Base-by-base conservation (phyloP, 2,797 vertebrate species). In the Ceryle rudis region DNA sequence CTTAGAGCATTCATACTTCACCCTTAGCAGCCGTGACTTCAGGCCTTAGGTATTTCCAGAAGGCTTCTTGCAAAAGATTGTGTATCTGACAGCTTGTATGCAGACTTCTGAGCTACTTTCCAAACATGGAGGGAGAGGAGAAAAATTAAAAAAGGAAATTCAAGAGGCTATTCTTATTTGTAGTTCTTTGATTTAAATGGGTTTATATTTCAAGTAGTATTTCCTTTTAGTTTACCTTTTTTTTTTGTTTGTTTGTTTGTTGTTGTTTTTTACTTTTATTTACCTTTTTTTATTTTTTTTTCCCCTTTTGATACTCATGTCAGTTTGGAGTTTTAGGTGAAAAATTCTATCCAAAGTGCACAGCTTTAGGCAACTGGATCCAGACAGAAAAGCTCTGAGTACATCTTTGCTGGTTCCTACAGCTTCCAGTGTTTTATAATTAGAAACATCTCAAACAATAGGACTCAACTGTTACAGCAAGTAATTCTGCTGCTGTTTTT, bases 361-460 rank as follows among this genome's bases (percentile, higher is more conserved):
- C 19, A 79, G 28, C 7, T 90, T 86, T 41, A 77, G 12, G 31
- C 28, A 95, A 64, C 10, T 52, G 60, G 79, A 91, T 49, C 7
- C 39, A 80, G 6, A 31, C 41, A 77, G 74, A 87, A 73, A 77
- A 67, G 0, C 44, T 57, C 11, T 11, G 8, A 93, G 33, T 35
- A 39, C 10, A 29, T 55, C 52, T 67, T 55, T 77, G 31, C 39
- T 85, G 28, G 14, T 58, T 95, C 39, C 37, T 61, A 49, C 31
- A 83, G 14, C 22, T 94, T 83, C 31, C 18, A 94, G n/a, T 14
- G 19, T n/a, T 88, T 95, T 79, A 86, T 75, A 91, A 91, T 86
- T 58, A 93, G 80, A 86, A 95, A 61, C 39, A 65, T 37, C 75
- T 90, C 69, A 65, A 93, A 94, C 65, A 95, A 81, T 19, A 60